These are phyloP conservation scores for Heteropelma amictum DNA, from an alignment of 2,888 invertebrate species.

Conservation along the genomic window DNA sequence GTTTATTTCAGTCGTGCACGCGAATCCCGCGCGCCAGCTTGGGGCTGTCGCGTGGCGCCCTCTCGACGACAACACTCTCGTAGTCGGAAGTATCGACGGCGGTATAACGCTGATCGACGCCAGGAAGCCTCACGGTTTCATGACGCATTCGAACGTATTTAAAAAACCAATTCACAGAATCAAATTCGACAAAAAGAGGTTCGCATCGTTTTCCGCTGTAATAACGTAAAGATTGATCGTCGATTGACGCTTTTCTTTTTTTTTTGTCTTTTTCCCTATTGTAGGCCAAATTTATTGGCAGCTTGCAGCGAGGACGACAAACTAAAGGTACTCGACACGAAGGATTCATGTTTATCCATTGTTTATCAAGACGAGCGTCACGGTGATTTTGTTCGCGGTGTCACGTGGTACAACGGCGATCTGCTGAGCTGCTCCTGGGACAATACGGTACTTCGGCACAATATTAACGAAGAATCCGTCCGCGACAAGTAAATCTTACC, in stretches of 20 bases:
- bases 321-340: slow-evolving; percentile 77
- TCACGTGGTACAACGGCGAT: slow-evolving; percentile 79
- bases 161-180: slow-evolving; percentile 75
- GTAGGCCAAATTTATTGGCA: slow-evolving; percentile 76
- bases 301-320: slow-evolving; percentile 78
- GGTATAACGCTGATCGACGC: slow-evolving; percentile 79
- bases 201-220: slow-evolving; percentile 23
- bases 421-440: slow-evolving; percentile 83
- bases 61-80: slow-evolving; percentile 75
- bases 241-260: neutral
- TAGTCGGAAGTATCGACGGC: slow-evolving; percentile 80
- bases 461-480: slow-evolving; percentile 54
- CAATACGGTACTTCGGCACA: slow-evolving; percentile 76
- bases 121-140: slow-evolving; percentile 75
- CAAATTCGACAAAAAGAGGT: slow-evolving; percentile 73
- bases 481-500: neutral
- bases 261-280: slow-evolving; percentile 34
- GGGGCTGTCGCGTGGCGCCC: slow-evolving; percentile 78
- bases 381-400: slow-evolving; percentile 80
- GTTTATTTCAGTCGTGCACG: slow-evolving; percentile 75
- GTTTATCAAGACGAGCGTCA: slow-evolving; percentile 79
- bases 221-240: neutral
- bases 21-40: slow-evolving; percentile 75
- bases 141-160: slow-evolving; percentile 71
- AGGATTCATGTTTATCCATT: slow-evolving; percentile 69